Base-by-base conservation (phyloP, 2,888 invertebrate genomes). In the Cephus runcator region DNA sequence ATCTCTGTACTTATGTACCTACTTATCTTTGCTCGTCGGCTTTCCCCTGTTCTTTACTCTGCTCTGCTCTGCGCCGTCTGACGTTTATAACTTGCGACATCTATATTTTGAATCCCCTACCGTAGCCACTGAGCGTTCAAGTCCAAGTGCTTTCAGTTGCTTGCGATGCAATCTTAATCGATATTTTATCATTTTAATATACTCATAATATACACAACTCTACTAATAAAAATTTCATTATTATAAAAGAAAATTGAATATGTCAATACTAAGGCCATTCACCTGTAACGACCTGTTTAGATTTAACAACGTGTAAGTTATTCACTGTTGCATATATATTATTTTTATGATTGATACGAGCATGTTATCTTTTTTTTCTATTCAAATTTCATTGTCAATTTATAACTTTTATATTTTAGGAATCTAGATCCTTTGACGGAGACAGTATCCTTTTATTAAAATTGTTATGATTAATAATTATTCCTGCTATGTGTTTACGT, bases 381-480 rank as follows among this genome's bases (percentile, higher is more conserved):
- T 71, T 71, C 35, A 35, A 40, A 36, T 30, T 30, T 78, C 35
- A 73, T 12, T 15, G 30, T 56, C 56, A 56, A 6, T 56, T 23
- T 73, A 69, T 73, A 76, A 73, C 34, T 78, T 86, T 86, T 85
- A 81, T 87, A 82, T 93, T 94, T 80, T 92, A 98, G 98, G 79
- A 99, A 99, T 92, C 94, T 99, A 90, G 99, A 99, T 92, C 98
- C 98, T 0, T 93, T 99, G 76, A 99, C 99, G 6, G 99, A 99
- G 93, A 99, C 99, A 33, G 94, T 94, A 94, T 92, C 92, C 92
- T 93, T 92, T 90, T 68, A 31, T 36, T 34, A 76, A 12, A 68
- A 11, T 40, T 34, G 69, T 75, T 31, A 73, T 23, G 23, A 56
- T 23, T 56, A 23, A 56, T 56, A 23, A 9, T 23, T 56, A 6